Evolutionary conservation across 2,113 vertebrate genomes (phyloP), one percentile per base, ranked within the genome.

Genomic region (Phrynosoma blainvillii): DNA sequence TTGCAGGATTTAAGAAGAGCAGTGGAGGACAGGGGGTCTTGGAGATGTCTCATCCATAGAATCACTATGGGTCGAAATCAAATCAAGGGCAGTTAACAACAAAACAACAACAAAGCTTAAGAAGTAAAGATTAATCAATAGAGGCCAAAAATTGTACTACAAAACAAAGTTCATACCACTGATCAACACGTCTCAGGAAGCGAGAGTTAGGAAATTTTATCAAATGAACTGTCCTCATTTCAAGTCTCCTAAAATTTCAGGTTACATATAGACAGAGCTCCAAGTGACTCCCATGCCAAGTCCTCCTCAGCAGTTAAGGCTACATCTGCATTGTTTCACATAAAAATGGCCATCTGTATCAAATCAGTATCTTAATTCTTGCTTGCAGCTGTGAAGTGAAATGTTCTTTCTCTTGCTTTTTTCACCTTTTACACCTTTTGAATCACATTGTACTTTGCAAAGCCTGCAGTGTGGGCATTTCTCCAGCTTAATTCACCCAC

Each of bases 371-470:
- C 85, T 83, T 87, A 42, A 0, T 88, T 89, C 87, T 77, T 90
- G 86, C 85, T 92, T 91, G 90, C 93, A 94, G 89, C 90, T 89
- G 93, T 84, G 79, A 82, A 96, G 92, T 94, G 93, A 92, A 93
- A 87, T 92, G 84, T 70, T 79, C 84, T 92, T 91, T 65, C 86
- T 94, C 90, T 94, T 90, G 87, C 80, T 94, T 94, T 93, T 92
- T 94, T 94, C 36, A 70, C 75, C 16, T 71, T 71, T n/a, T 87
- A 91, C 88, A 91, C 93, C 95, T 93, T 90, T 89, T 92, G 91
- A 91, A 87, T 91, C 52, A 78, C 84, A 88, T 90, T 91, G 65
- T 92, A 87, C 68, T 82, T 91, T 83, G 87, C 78, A 0, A 84
- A 82, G 78, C 79, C 87, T 93, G 93, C 83, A 92, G 32, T 83